Evolutionary conservation across 1,140 invertebrate species (phyloP).

Genomic region (Habropoda laboriosa): DNA sequence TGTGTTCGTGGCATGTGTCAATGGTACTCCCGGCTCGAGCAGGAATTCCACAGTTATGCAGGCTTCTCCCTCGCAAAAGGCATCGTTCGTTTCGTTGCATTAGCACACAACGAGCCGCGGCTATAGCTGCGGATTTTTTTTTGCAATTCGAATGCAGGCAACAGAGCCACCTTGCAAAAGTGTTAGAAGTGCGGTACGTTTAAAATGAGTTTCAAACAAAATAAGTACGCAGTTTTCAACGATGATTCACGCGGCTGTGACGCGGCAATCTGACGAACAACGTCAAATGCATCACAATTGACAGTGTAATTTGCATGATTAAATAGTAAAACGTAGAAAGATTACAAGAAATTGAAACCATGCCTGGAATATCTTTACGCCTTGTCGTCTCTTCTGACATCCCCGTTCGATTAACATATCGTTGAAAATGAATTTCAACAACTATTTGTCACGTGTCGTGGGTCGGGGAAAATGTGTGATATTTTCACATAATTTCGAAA

Average conservation of each 20-base stretch:
- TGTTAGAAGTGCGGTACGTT: slow-evolving; percentile 25
- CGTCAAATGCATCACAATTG: neutral
- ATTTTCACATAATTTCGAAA: too few relatives aligned
- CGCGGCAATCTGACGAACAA: neutral
- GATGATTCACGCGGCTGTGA: slow-evolving; percentile 3
- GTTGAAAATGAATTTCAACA: too few relatives aligned
- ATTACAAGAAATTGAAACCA: neutral
- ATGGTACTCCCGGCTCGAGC: neutral
- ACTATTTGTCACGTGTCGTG: too few relatives aligned
- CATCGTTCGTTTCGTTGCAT: slow-evolving; percentile 27
- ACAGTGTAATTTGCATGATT: neutral
- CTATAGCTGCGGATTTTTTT: slow-evolving; percentile 28
- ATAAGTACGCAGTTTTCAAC: slow-evolving; percentile 10
- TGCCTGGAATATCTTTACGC: neutral
- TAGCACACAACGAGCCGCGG: slow-evolving; percentile 37
- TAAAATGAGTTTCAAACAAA: slow-evolving; percentile 17
- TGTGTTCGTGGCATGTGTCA: neutral
- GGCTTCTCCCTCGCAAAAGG: slow-evolving; percentile 8
- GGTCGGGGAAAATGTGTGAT: too few relatives aligned
- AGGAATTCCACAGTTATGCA: too few relatives aligned
- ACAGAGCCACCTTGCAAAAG: neutral
- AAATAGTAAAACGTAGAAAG: neutral
- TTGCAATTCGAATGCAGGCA: slow-evolving; percentile 45
- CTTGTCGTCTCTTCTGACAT: too few relatives aligned
- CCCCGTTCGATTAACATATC: too few relatives aligned